phyloP scores from a whole-genome alignment of 2,888 invertebrate species.

The Lasioglossum malachurum region DNA sequence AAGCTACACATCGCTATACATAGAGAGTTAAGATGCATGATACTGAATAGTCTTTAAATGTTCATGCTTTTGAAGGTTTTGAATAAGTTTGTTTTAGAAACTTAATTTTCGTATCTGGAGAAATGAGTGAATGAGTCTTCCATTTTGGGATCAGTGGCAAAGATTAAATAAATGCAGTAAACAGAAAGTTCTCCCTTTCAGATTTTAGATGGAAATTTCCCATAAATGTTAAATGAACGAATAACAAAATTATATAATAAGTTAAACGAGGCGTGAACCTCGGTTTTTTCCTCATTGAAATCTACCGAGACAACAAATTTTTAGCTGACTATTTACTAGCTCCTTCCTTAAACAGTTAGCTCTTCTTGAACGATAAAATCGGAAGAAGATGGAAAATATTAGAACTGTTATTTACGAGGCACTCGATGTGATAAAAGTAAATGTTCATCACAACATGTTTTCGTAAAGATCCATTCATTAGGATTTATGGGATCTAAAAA shows the following conservation, averaged over 20 bases:
- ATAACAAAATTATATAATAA: not conserved
- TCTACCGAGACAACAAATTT: not conserved
- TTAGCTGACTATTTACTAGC: not conserved
- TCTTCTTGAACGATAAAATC: not conserved
- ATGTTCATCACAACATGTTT: not conserved
- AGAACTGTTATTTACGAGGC: not conserved
- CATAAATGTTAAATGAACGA: not conserved
- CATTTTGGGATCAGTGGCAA: too few species aligned
- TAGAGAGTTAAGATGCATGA: too few species aligned
- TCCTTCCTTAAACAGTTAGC: not conserved
- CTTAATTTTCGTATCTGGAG: too few species aligned
- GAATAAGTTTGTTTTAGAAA: too few species aligned
- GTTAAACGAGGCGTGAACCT: not conserved
- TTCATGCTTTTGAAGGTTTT: too few species aligned
- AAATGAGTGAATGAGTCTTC: too few species aligned
- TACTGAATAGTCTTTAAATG: too few species aligned
- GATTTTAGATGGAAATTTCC: too few species aligned
- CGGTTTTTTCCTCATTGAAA: not conserved
- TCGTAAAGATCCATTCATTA: not conserved
- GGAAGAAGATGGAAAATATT: not conserved
- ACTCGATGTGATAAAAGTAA: not conserved
- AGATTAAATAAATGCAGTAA: too few species aligned
- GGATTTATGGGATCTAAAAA: not conserved
- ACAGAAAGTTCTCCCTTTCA: too few species aligned
- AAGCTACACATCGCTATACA: too few species aligned